phyloP scores from a whole-genome alignment of 2,888 invertebrate species.

The Phymatocera aterrima region DNA sequence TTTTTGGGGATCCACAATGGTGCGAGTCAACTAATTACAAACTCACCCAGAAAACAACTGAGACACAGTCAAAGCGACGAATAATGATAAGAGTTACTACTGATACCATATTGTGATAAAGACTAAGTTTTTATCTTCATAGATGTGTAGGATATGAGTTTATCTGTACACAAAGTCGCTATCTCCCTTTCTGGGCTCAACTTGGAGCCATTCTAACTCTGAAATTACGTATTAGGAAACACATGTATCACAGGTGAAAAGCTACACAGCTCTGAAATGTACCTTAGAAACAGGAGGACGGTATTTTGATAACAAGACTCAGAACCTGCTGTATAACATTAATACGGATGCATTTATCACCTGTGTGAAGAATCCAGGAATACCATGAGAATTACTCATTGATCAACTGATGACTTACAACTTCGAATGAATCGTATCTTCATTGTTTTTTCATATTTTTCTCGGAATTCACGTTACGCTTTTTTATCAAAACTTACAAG shows the following conservation, averaged over 20 bases:
- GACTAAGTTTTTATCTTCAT: constrained; percentile 3
- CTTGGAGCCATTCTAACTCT: neutral
- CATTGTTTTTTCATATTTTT: neutral
- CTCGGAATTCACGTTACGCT: neutral
- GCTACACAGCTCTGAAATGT: neutral
- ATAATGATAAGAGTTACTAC: constrained; percentile 60
- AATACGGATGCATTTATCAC: constrained; percentile 8
- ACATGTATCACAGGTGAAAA: neutral
- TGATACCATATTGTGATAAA: constrained; percentile 57
- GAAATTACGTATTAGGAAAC: neutral
- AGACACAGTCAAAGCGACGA: constrained; percentile 48
- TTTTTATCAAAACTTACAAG: neutral
- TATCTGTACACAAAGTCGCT: neutral
- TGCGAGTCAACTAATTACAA: constrained; percentile 53
- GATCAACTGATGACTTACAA: neutral
- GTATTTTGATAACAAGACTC: neutral
- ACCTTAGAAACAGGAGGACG: neutral
- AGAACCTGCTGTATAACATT: neutral
- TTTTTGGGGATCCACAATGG: constrained; percentile 13
- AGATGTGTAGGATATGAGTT: neutral
- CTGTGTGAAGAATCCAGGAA: constrained; percentile 9
- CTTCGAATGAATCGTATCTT: neutral
- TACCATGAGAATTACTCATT: constrained; percentile 21
- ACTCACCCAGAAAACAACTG: constrained; percentile 57
- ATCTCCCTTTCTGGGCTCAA: no score